Evolutionary conservation across 2,113 vertebrate species (phyloP), one percentile per base, ranked within the genome.

Genomic region (Cepphus grylle): DNA sequence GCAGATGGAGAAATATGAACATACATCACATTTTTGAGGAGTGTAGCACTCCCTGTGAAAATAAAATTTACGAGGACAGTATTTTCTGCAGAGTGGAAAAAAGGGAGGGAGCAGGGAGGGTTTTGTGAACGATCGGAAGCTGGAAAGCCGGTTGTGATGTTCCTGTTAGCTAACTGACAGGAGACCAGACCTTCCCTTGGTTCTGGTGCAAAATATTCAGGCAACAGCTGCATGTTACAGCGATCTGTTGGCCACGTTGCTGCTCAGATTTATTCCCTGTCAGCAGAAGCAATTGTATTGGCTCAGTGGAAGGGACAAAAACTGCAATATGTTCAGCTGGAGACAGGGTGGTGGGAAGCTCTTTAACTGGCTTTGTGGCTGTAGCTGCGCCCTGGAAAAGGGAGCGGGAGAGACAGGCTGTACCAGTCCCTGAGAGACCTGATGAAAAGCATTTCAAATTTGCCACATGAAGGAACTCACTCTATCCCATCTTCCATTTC

Each of bases 401-500:
- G 5, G 36, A 61, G 45, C 38, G 29, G 40, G 43, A 67, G 34
- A 70, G 50, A 58, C 21, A 55, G 14, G 25, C 22, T 66, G n/a
- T 19, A 27, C 15, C 43, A n/a, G 29, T 6, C 23, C 73, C 86
- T 56, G 42, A 63, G 89, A 76, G 78, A 70, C 21, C 12, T 27
- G 30, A 43, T 42, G 81, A 43, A 93, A 93, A 81, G 27, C 14
- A 91, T 79, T 96, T 94, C 72, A 84, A 65, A 95, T 94, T 78
- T 96, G 69, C 50, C 86, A 91, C 65, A 56, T 85, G 94, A 94
- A 96, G 77, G 43, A 96, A 43, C 49, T 93, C 69, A 38, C 26
- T 86, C 47, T 2, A 62, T 93, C 53, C 53, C 47, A 49, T 85
- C 73, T 74, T 96, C 52, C 52, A 69, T 89, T 87, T 95, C 84